Conservation (phyloP, 2,888 invertebrate species). For the Siphlonurus alternatus region DNA sequence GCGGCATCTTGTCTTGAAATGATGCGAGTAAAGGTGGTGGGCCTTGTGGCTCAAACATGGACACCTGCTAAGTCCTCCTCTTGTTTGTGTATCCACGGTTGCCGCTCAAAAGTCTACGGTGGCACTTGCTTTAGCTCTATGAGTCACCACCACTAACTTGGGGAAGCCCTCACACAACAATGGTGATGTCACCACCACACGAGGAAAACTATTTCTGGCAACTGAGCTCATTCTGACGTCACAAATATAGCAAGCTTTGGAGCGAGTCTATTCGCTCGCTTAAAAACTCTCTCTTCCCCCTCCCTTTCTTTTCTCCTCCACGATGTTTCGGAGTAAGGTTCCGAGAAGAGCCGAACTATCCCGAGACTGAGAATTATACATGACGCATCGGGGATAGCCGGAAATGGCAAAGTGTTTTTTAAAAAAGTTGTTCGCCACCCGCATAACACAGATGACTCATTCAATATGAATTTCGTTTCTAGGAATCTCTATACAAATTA, state of each 20-base stretch:
- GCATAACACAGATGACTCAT: no score
- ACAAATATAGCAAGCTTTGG: background rate
- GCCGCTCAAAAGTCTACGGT: no score
- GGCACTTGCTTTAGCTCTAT: background rate
- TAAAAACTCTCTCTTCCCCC: background rate
- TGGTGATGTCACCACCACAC: background rate
- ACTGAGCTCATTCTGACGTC: background rate
- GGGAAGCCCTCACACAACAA: background rate
- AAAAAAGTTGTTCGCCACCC: background rate
- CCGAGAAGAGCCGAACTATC: background rate
- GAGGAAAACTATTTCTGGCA: background rate
- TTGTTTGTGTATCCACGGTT: no score
- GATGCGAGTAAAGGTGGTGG: background rate
- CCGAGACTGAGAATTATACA: background rate
- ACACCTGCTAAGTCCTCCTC: no score
- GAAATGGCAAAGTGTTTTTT: background rate
- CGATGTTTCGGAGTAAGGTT: no score
- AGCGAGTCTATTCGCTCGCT: background rate
- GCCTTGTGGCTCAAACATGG: background rate
- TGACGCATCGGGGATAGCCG: background rate
- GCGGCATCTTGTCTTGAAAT: conserved; percentile 1
- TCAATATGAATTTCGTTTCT: no score
- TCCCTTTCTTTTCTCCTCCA: background rate
- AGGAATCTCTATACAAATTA: no score
- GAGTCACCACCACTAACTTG: background rate